A percentile compares a stretch with the other conserved stretches of the same genome.
Conservation (phyloP, 1,140 invertebrate genomes). For the Dermatophagoides farinae region DNA sequence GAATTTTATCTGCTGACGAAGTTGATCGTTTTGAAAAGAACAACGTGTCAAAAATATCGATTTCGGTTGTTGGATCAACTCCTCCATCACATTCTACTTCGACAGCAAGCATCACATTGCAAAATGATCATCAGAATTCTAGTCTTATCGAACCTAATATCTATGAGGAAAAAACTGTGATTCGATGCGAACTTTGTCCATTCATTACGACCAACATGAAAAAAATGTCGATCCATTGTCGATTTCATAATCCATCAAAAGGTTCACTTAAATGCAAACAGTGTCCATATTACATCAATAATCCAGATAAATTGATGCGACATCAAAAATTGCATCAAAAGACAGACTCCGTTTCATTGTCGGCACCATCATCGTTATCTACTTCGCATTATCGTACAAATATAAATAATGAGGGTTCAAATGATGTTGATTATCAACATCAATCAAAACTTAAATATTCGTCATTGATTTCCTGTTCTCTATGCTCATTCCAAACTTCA, state of each 20-base stretch:
- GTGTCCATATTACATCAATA: slow-evolving; percentile 34
- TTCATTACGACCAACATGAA: slow-evolving; percentile 41
- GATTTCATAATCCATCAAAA: slow-evolving; percentile 44
- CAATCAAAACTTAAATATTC: background rate
- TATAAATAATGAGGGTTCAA: slow-evolving; percentile 7
- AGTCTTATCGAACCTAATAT: background rate
- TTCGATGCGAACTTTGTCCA: slow-evolving; percentile 48
- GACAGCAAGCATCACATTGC: background rate
- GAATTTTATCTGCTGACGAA: background rate
- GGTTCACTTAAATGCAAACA: slow-evolving; percentile 55
- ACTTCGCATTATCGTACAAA: background rate
- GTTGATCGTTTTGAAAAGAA: slow-evolving; percentile 6
- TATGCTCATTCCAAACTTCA: slow-evolving; percentile 60
- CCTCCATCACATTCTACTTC: background rate
- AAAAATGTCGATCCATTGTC: slow-evolving; percentile 42
- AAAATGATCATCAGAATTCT: background rate
- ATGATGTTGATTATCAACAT: background rate
- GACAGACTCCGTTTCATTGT: slow-evolving; percentile 13
- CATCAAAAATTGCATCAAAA: slow-evolving; percentile 26
- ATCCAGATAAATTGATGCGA: slow-evolving; percentile 24
- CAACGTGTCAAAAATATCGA: background rate
- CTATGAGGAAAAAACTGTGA: slow-evolving; percentile 13
- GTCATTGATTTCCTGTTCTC: slow-evolving; percentile 22
- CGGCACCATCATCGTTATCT: slow-evolving; percentile 12
- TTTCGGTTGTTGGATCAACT: background rate